These are phyloP conservation scores for Stomorhina lunata DNA, from an alignment of 2,888 invertebrate genomes.

Conservation along the genomic window DNA sequence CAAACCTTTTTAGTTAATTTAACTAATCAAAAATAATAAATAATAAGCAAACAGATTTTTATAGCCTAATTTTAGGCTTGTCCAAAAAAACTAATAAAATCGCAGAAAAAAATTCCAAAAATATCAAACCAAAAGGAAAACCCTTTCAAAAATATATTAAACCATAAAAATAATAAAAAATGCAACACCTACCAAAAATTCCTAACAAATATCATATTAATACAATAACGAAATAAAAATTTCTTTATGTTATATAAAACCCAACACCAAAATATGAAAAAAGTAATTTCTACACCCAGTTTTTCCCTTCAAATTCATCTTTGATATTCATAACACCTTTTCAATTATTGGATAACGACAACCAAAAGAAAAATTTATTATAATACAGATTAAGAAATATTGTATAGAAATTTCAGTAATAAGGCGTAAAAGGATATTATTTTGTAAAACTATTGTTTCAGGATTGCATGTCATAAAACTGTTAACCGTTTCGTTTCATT, in stretches of 20 bases:
- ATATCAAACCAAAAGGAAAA: not conserved
- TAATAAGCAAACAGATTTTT: slow-evolving; percentile 44
- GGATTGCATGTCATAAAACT: slow-evolving; percentile 69
- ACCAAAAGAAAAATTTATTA: slow-evolving; percentile 13
- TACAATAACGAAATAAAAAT: no score
- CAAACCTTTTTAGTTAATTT: slow-evolving; percentile 39
- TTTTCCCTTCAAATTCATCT: not conserved
- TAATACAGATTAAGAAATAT: slow-evolving; percentile 43
- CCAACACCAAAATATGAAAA: no score
- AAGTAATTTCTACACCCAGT: slow-evolving; percentile 19
- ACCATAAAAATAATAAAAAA: not conserved
- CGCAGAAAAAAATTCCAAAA: not conserved
- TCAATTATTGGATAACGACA: slow-evolving; percentile 36
- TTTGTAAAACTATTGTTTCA: slow-evolving; percentile 67
- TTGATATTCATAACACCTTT: slow-evolving; percentile 48
- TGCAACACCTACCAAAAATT: slow-evolving; percentile 33
- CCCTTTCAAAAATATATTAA: slow-evolving; percentile 5
- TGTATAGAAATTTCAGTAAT: slow-evolving; percentile 66
- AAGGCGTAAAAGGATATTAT: slow-evolving; percentile 66
- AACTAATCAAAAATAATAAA: slow-evolving; percentile 57
- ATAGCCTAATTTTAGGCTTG: slow-evolving; percentile 55
- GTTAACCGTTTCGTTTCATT: slow-evolving; percentile 66
- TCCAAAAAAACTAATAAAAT: slow-evolving; percentile 36
- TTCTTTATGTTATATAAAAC: no score
- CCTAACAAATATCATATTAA: not conserved